Evolutionary conservation across 2,888 invertebrate genomes (phyloP).

Genomic region (Drosophila peninsularis): DNA sequence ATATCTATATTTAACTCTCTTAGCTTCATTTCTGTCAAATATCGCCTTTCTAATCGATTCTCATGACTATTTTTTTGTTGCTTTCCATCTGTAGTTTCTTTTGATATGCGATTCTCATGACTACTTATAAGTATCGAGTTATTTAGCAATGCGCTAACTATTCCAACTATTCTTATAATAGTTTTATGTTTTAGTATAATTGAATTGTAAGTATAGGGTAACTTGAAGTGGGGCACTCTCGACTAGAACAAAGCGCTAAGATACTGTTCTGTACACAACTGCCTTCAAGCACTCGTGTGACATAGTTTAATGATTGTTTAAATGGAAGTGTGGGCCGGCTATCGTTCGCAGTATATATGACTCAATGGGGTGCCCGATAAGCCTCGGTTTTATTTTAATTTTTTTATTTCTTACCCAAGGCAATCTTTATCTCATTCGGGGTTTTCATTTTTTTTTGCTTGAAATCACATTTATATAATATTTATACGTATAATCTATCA

Average conservation of each 20-base stretch:
- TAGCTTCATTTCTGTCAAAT: neutral
- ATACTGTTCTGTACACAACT: conserved; percentile 20
- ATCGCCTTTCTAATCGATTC: neutral
- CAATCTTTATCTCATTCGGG: conserved; percentile 20
- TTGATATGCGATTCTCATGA: conserved; percentile 1
- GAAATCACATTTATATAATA: conserved; percentile 1
- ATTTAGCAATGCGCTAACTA: too few species aligned
- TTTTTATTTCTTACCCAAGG: conserved; percentile 22
- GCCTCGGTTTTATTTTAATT: neutral
- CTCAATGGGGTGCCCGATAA: conserved; percentile 39
- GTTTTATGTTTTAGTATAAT: too few species aligned
- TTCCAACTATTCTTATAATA: too few species aligned
- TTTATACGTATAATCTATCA: neutral
- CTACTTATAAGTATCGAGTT: too few species aligned
- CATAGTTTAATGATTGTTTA: conserved; percentile 11
- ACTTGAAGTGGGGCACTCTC: neutral
- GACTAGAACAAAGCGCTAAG: neutral
- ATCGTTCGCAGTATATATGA: conserved; percentile 19
- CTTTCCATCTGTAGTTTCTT: too few species aligned
- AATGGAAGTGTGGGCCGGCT: neutral
- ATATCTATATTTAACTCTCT: neutral
- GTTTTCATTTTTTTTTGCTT: conserved; percentile 14
- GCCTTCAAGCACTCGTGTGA: conserved; percentile 9
- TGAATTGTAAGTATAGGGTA: conserved; percentile 1
- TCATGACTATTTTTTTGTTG: neutral